A percentile compares a stretch with the other conserved stretches of the same genome.
Evolutionary conservation across 2,113 vertebrate genomes (phyloP).

Genomic region (Gymnobelideus leadbeateri): DNA sequence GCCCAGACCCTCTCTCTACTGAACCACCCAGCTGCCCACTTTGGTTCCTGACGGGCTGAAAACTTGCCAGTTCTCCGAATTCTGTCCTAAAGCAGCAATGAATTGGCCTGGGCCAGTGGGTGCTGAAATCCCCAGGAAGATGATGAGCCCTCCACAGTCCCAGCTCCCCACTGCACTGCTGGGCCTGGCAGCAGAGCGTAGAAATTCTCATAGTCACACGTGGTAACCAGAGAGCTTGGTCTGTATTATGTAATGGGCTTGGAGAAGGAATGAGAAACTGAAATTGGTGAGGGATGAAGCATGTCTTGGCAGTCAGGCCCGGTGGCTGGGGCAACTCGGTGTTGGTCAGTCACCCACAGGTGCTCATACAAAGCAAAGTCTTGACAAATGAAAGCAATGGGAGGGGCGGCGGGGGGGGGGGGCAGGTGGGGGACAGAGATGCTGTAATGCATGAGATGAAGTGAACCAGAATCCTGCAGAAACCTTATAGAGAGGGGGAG

Average conservation of each 20-base stretch:
- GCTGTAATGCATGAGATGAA: background rate
- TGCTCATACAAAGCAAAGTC: background rate
- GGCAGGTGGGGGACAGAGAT: background rate
- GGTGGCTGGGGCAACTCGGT: accelerated
- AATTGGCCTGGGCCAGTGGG: accelerated
- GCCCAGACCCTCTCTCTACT: background rate
- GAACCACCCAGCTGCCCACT: background rate
- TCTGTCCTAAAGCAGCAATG: background rate
- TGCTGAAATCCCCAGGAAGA: background rate
- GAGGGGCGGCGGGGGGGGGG: no score
- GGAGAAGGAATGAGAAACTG: background rate
- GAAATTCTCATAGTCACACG: accelerated
- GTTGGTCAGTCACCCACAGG: no score
- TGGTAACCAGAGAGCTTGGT: accelerated
- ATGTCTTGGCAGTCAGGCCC: background rate
- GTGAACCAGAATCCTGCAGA: no score
- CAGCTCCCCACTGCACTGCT: no score
- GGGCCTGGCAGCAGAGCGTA: accelerated
- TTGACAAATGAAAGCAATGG: background rate
- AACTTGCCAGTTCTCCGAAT: background rate
- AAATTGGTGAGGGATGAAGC: background rate
- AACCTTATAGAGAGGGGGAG: background rate
- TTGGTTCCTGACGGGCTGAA: background rate
- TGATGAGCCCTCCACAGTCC: background rate
- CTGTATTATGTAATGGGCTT: background rate